Base-by-base conservation (phyloP, 2,797 vertebrate genomes). In the Zalophus californianus region DNA sequence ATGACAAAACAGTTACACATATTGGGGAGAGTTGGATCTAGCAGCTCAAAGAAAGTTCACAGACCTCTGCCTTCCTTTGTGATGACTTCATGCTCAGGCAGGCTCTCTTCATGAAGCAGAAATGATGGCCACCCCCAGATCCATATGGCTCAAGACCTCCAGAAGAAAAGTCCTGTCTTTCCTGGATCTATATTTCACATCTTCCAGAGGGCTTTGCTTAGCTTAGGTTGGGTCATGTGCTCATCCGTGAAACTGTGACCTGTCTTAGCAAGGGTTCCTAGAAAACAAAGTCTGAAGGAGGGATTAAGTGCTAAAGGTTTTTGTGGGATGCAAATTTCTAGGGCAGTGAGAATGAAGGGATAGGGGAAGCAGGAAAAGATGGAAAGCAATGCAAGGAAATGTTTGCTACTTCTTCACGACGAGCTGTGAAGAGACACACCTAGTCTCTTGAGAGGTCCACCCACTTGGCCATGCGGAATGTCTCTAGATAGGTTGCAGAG, bases 201-300 rank as follows among this genome's bases (percentile, higher is more conserved):
- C 70, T 84, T 94, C 91, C 90, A 8, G 23, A 96, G 75, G 38
- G 52, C 41, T 96, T 85, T 96, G 62, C 29, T 90, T 92, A 48
- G 35, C 62, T 84, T 70, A 75, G 58, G 80, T 92, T 80, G 58
- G 58, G 64, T 84, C 70, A 86, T 52, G 73, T 77, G 38, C 25
- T 25, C 62, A 64, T 68, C 48, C 86, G 52, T 90, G 86, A 91
- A 94, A 87, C 52, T 7, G 29, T 50, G 29, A 44, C 82, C 29
- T 84, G 35, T 91, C 12, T 82, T 41, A 41, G 54, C 44, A 95
- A 95, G 6, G 15, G 64, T 80, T 91, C 54, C 78, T 86, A 86
- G 62, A 75, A 96, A 82, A 90, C n/a, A 58, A 70, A 92, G 68
- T 16, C 85, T 12, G 20, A 95, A 92, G 38, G 85, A 84, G 70